Conservation (phyloP, 1,140 invertebrate species). For the Popillia japonica region DNA sequence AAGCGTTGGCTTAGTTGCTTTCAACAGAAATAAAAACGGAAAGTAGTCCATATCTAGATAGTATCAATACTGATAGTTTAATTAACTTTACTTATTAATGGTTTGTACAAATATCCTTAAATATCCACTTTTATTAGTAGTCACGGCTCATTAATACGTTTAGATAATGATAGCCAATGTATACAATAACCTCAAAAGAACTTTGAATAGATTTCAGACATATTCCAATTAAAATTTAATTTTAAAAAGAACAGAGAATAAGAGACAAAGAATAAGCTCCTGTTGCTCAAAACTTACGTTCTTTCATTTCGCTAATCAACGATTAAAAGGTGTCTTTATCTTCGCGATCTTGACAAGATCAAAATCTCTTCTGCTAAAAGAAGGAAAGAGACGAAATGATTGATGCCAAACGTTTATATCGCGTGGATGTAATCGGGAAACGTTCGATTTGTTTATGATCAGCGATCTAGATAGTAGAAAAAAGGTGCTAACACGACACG, state of each 20-base stretch:
- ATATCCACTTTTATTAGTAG: not conserved
- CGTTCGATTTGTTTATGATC: not conserved
- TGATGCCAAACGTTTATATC: not conserved
- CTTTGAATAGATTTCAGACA: not conserved
- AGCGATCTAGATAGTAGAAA: not conserved
- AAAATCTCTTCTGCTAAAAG: not conserved
- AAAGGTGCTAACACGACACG: conserved; percentile 24
- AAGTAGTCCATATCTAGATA: not conserved
- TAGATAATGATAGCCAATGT: not conserved
- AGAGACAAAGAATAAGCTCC: not conserved
- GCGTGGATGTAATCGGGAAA: not conserved
- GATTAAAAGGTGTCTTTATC: conserved; percentile 7
- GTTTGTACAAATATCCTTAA: not conserved
- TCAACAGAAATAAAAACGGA: not conserved
- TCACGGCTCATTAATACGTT: not conserved
- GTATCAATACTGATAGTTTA: not conserved
- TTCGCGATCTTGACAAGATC: conserved; percentile 8
- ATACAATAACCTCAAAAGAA: not conserved
- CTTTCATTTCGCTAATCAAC: conserved; percentile 18
- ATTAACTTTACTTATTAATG: not conserved
- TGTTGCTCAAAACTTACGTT: conserved; percentile 3
- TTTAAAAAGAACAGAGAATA: conserved; percentile 12
- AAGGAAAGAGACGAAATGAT: not conserved
- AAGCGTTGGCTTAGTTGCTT: not conserved
- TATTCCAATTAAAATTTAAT: conserved; percentile 7